A percentile compares a stretch with the other conserved stretches of the same genome.
phyloP scores from a whole-genome alignment of 2,113 vertebrate genomes.

The Oostethus manadensis region DNA sequence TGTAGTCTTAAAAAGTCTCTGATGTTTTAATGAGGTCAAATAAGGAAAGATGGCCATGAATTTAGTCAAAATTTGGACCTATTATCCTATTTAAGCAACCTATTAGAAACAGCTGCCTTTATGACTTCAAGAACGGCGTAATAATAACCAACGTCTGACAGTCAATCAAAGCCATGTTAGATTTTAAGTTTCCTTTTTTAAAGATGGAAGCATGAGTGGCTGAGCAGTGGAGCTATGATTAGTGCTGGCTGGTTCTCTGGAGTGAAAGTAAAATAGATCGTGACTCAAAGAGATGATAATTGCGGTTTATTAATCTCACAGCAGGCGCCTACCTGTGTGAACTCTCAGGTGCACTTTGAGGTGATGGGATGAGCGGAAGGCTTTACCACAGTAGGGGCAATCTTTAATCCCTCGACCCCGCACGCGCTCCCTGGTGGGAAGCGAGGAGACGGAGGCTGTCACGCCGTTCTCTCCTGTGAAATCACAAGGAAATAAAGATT shows the following conservation, averaged over 20 bases:
- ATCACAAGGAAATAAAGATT: conserved; percentile 21
- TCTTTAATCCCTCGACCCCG: conserved; percentile 84
- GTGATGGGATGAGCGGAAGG: conserved; percentile 90
- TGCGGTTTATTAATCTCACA: conserved; percentile 39
- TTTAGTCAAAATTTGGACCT: too few species aligned
- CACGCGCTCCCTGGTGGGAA: conserved; percentile 72
- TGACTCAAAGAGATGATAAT: background rate
- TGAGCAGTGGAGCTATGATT: conserved; percentile 51
- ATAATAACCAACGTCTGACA: too few species aligned
- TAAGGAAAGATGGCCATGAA: too few species aligned
- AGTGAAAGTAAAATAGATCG: conserved; percentile 20
- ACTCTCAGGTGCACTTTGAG: conserved; percentile 91
- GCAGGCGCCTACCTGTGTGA: conserved; percentile 82
- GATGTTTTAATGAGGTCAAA: too few species aligned
- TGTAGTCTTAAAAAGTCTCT: too few species aligned
- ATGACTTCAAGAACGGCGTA: too few species aligned
- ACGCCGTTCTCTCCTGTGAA: conserved; percentile 79
- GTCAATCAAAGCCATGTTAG: too few species aligned
- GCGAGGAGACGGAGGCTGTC: conserved; percentile 58
- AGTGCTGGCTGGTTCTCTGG: conserved; percentile 41
- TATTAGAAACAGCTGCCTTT: too few species aligned
- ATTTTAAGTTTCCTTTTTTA: too few species aligned
- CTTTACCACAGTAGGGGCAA: conserved; percentile 90
- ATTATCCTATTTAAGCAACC: too few species aligned
- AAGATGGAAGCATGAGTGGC: conserved; percentile 26